Conservation (phyloP, 2,797 vertebrate species). For the Sebastes matsubarae region DNA sequence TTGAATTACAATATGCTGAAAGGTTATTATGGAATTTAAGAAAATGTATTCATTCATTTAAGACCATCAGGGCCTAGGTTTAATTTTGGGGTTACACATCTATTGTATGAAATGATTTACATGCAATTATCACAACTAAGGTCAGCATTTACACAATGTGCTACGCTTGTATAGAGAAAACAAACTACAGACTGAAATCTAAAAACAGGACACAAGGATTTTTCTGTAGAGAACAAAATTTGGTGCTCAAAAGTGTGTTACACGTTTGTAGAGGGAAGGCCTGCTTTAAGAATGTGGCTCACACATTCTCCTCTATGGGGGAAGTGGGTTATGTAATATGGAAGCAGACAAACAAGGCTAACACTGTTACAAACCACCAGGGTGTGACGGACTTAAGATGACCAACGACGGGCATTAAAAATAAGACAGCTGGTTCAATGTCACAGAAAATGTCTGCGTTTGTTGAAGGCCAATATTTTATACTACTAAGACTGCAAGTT, state of each 20-base stretch:
- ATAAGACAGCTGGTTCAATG: not conserved
- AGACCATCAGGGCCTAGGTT: no score
- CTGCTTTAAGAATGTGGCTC: conserved; percentile 7
- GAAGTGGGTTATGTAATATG: conserved; percentile 50
- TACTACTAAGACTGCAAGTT: not conserved
- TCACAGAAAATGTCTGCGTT: not conserved
- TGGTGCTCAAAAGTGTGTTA: not conserved
- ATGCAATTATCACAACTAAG: not conserved
- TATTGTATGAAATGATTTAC: not conserved
- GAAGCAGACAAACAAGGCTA: conserved; percentile 39
- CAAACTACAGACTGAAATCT: conserved; percentile 1
- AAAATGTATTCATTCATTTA: no score
- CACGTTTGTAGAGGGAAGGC: not conserved
- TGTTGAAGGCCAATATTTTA: not conserved
- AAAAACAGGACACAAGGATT: not conserved
- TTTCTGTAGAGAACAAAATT: not conserved
- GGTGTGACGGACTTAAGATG: conserved; percentile 7
- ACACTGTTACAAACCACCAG: conserved; percentile 24
- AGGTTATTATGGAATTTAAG: no score
- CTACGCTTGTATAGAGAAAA: not conserved
- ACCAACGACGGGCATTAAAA: not conserved
- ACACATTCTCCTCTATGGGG: conserved; percentile 11
- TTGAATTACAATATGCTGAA: no score
- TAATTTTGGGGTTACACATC: not conserved
- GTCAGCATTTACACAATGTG: not conserved